phyloP scores from a whole-genome alignment of 1,140 invertebrate genomes.

The Alviniconcha marisindica region DNA sequence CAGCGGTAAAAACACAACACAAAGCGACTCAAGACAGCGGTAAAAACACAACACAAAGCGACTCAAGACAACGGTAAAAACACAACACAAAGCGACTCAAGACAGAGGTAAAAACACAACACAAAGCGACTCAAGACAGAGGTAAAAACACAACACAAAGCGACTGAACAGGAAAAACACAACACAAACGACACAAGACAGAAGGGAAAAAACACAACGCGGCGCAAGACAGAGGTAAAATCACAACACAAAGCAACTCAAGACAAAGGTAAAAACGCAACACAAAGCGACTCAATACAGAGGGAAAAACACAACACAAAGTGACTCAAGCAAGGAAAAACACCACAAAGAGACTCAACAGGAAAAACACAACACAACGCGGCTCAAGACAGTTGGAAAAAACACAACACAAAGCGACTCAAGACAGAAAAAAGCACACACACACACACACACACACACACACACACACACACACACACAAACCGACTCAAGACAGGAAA shows the following conservation, averaged over 20 bases:
- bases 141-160: background rate
- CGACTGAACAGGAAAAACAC: background rate
- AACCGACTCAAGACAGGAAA: background rate
- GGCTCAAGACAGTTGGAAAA: too few species aligned
- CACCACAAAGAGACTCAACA: too few species aligned
- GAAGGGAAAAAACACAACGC: background rate
- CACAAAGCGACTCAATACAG: too few species aligned
- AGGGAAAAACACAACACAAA: too few species aligned
- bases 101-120: too few species aligned
- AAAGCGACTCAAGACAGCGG: background rate
- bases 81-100: background rate
- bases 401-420: too few species aligned
- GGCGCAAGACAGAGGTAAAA: too few species aligned
- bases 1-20: too few species aligned
- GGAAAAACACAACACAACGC: too few species aligned
- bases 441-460: constrained; percentile 7
- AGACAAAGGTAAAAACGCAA: background rate
- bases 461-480: constrained; percentile 19
- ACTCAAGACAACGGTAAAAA: background rate
- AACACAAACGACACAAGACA: background rate
- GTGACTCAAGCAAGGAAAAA: too few species aligned
- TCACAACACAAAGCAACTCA: too few species aligned
- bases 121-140: too few species aligned
- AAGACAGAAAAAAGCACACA: background rate
- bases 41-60: background rate